Conservation (phyloP, 2,888 invertebrate species). For the Acanthosoma haemorrhoidale region DNA sequence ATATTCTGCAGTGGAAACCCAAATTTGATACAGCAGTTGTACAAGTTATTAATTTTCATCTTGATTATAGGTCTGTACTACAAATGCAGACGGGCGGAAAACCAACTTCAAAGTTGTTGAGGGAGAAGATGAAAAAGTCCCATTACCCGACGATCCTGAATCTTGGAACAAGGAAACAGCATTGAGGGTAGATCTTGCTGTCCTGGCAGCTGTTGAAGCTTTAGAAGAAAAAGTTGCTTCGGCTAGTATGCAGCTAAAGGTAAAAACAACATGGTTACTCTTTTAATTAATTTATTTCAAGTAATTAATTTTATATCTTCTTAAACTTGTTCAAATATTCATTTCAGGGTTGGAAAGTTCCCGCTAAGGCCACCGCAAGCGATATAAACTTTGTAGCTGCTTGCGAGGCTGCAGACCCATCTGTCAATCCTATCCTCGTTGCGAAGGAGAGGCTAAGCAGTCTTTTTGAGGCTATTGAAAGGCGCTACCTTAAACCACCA, state of each 20-base stretch:
- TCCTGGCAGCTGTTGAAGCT: constrained; percentile 76
- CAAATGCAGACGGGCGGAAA: constrained; percentile 27
- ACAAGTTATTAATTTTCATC: too few relatives aligned
- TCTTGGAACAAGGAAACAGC: constrained; percentile 63
- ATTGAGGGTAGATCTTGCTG: constrained; percentile 71
- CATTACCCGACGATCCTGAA: constrained; percentile 50
- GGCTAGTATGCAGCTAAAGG: constrained; percentile 83
- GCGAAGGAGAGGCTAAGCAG: constrained; percentile 68
- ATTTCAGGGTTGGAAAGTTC: constrained; percentile 67
- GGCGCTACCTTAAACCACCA: constrained; percentile 89
- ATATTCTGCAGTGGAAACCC: too few relatives aligned
- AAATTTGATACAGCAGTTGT: too few relatives aligned
- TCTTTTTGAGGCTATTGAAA: constrained; percentile 84
- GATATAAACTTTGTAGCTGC: constrained; percentile 49
- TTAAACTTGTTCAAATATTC: constrained; percentile 37
- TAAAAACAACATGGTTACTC: constrained; percentile 33
- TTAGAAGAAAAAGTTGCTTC: constrained; percentile 83
- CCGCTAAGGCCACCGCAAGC: constrained; percentile 56
- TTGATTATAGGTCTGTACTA: constrained; percentile 22
- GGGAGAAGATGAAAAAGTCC: constrained; percentile 54
- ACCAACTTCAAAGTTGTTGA: constrained; percentile 53
- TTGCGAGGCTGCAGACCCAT: constrained; percentile 43
- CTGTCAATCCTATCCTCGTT: constrained; percentile 53
- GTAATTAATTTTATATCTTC: neutral
- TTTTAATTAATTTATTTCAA: neutral